Conservation (phyloP, 2,888 invertebrate genomes). For the Coenonympha glycerion region DNA sequence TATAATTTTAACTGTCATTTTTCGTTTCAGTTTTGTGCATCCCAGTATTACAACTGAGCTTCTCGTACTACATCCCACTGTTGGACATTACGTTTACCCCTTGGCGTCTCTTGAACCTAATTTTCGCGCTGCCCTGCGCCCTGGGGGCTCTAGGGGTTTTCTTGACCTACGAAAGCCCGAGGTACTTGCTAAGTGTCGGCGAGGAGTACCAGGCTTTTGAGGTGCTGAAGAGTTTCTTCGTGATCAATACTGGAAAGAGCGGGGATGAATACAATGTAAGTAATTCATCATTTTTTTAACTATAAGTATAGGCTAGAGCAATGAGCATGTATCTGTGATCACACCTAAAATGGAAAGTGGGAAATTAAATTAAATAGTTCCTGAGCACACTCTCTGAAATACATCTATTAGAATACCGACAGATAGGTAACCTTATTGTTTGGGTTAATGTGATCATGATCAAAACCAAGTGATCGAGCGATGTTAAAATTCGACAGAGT, state of each 20-base stretch:
- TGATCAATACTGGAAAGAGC: slow-evolving; percentile 47
- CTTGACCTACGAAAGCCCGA: slow-evolving; percentile 83
- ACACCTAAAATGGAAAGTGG: no score
- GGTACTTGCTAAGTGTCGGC: slow-evolving; percentile 79
- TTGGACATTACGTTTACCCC: slow-evolving; percentile 78
- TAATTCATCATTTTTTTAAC: no score
- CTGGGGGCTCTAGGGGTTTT: slow-evolving; percentile 74
- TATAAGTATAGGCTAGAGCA: no score
- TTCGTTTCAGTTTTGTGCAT: slow-evolving; percentile 77
- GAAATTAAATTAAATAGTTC: no score
- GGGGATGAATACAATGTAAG: slow-evolving; percentile 47
- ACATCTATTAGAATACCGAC: no score
- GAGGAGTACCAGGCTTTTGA: slow-evolving; percentile 72
- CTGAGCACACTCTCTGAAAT: no score
- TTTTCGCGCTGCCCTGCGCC: slow-evolving; percentile 78
- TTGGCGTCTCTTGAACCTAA: slow-evolving; percentile 82
- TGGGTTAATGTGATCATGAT: no score
- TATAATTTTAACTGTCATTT: neutral
- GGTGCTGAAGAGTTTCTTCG: slow-evolving; percentile 46
- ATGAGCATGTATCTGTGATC: no score
- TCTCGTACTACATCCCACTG: slow-evolving; percentile 58
- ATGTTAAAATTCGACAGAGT: no score
- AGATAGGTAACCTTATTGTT: no score
- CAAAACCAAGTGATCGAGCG: no score
- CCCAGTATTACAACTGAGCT: slow-evolving; percentile 76